Percentiles rank a stretch among this genome's conserved stretches.
Evolutionary conservation across 2,888 invertebrate species (phyloP).

Genomic region (Oasisia sp.): DNA sequence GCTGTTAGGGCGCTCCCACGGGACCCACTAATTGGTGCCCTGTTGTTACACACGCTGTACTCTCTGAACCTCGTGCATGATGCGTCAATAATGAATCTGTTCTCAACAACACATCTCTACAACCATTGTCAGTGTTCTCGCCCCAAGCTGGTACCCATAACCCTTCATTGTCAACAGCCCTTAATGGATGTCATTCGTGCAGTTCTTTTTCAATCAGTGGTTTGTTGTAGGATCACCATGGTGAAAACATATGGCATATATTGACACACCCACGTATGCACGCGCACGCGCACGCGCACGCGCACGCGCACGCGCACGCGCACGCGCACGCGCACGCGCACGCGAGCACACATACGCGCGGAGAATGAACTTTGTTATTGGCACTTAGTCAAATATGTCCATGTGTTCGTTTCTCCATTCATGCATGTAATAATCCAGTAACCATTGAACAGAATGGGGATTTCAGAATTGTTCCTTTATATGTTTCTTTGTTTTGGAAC

Average conservation of each 20-base stretch:
- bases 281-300: too few relatives aligned
- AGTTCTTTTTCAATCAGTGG: background rate
- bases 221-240: background rate
- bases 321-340: too few relatives aligned
- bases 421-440: too few relatives aligned
- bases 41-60: background rate
- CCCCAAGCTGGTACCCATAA: background rate
- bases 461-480: too few relatives aligned
- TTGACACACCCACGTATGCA: background rate
- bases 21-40: background rate
- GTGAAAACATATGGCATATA: background rate
- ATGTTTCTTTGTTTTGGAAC: too few relatives aligned
- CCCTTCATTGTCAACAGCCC: background rate
- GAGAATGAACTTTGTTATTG: too few relatives aligned
- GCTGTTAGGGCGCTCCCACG: background rate
- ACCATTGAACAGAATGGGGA: too few relatives aligned
- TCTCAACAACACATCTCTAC: background rate
- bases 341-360: too few relatives aligned
- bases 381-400: too few relatives aligned
- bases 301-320: too few relatives aligned
- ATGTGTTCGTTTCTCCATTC: too few relatives aligned
- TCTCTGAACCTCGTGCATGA: background rate
- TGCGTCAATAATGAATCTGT: constrained; percentile 5
- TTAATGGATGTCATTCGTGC: background rate
- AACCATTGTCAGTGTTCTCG: background rate